Conservation (phyloP, 2,797 vertebrate genomes). For the Champsocephalus esox region DNA sequence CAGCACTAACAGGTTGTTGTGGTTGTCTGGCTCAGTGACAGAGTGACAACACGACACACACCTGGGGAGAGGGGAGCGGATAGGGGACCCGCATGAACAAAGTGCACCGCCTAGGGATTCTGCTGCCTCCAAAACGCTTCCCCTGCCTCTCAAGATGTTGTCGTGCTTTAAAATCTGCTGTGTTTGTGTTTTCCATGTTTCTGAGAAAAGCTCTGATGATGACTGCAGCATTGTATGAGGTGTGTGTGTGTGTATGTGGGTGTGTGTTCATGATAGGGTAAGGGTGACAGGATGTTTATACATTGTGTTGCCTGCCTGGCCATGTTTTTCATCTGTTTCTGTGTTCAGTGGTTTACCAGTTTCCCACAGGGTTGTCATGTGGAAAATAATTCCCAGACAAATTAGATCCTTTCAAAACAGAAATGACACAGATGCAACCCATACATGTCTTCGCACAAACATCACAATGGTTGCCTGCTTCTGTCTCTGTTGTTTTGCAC, state of each 20-base stretch:
- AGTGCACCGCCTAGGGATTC: conserved; percentile 61
- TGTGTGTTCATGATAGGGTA: conserved; percentile 13
- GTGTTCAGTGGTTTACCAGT: conserved; percentile 22
- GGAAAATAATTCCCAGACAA: not conserved
- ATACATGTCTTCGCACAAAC: not conserved
- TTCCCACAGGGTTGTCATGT: conserved; percentile 30
- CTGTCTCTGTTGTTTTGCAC: conserved; percentile 44
- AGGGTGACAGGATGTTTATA: conserved; percentile 46
- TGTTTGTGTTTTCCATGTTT: conserved; percentile 69
- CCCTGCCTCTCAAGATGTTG: conserved; percentile 64
- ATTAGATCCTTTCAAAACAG: conserved; percentile 15
- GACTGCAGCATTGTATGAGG: conserved; percentile 57
- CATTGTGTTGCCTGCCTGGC: conserved; percentile 34
- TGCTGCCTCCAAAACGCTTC: conserved; percentile 23
- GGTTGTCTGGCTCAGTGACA: conserved; percentile 54
- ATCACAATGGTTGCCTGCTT: conserved; percentile 28
- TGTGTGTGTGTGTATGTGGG: conserved; percentile 26
- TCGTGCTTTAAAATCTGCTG: conserved; percentile 71
- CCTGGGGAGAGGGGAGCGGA: conserved; percentile 38
- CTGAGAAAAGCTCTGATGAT: conserved; percentile 49
- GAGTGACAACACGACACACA: conserved; percentile 41
- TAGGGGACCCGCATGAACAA: conserved; percentile 66
- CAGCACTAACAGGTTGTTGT: conserved; percentile 75
- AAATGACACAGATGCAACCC: conserved; percentile 18
- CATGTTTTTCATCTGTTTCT: conserved; percentile 36